A percentile compares a stretch with the other conserved stretches of the same genome.
These are phyloP conservation scores for Lepidocolaptes lacrymiger DNA, from an alignment of 2,797 vertebrate species.

Conservation along the genomic window DNA sequence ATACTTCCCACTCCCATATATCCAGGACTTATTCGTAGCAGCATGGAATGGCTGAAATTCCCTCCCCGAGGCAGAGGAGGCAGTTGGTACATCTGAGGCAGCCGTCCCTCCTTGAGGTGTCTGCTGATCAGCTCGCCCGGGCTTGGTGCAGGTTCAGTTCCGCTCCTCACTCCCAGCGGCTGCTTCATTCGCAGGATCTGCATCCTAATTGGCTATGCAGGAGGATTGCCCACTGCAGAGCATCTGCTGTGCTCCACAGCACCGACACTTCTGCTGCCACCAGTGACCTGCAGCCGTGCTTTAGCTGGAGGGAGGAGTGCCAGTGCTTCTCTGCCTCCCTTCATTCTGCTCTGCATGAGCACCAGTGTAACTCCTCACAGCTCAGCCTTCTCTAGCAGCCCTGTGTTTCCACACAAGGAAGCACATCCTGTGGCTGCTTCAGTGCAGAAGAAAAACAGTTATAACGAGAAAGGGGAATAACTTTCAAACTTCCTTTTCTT, in stretches of 20 bases:
- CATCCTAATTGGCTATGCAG: conserved; percentile 60
- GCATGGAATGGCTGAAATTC: not conserved
- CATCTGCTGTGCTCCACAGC: conserved; percentile 44
- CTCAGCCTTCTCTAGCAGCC: not conserved
- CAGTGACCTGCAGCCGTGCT: not conserved
- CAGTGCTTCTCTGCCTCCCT: not conserved
- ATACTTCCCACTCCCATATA: not conserved
- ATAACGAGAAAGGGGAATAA: not conserved
- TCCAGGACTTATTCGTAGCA: not conserved
- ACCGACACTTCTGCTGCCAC: not conserved
- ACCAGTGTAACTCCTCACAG: not conserved
- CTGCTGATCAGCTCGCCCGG: not conserved
- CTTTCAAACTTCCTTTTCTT: conserved; percentile 48
- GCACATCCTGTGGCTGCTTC: not conserved
- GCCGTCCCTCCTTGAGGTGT: not conserved
- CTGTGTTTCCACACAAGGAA: not conserved
- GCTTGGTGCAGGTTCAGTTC: not conserved
- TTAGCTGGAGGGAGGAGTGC: not conserved
- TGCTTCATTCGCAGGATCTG: conserved; percentile 20
- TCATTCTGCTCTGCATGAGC: not conserved
- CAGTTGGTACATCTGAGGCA: not conserved
- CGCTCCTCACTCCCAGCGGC: not conserved
- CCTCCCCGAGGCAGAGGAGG: not conserved
- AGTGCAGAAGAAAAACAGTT: not conserved
- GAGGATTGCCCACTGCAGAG: conserved; percentile 60